phyloP scores from a whole-genome alignment of 2,888 invertebrate species.

The Thymelicus acteon region DNA sequence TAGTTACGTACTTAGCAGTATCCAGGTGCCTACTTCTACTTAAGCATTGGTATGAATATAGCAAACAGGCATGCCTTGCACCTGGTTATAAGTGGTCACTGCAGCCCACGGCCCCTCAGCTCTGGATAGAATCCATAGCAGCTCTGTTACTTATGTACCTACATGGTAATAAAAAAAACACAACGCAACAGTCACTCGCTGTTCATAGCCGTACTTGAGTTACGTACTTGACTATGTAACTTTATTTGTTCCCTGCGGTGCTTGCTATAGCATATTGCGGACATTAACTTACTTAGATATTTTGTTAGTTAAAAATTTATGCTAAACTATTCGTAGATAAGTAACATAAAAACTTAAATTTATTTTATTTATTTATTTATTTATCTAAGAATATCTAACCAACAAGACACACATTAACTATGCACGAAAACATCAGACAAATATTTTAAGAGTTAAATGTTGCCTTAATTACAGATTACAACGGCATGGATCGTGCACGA shows the following conservation, averaged over 20 bases:
- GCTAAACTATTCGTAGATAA: too few relatives aligned
- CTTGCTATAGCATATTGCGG: neutral
- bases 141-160: neutral
- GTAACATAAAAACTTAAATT: too few relatives aligned
- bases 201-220: neutral
- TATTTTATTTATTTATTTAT: too few relatives aligned
- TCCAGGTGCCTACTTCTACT: too few relatives aligned
- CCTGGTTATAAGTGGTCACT: neutral
- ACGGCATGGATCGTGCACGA: too few relatives aligned
- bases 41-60: too few relatives aligned
- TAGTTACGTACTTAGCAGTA: too few relatives aligned
- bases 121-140: neutral
- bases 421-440: too few relatives aligned
- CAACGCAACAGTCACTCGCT: neutral
- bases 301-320: neutral
- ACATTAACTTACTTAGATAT: neutral
- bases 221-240: constrained; percentile 4
- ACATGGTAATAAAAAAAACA: neutral
- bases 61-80: neutral
- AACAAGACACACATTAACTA: too few relatives aligned
- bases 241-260: constrained; percentile 2
- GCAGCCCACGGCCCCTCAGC: neutral
- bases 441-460: too few relatives aligned
- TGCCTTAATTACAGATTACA: too few relatives aligned
- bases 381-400: too few relatives aligned